Percentiles rank a stretch among this genome's conserved stretches.
Conservation (phyloP, 2,113 vertebrate genomes). For the Otus sunia region DNA sequence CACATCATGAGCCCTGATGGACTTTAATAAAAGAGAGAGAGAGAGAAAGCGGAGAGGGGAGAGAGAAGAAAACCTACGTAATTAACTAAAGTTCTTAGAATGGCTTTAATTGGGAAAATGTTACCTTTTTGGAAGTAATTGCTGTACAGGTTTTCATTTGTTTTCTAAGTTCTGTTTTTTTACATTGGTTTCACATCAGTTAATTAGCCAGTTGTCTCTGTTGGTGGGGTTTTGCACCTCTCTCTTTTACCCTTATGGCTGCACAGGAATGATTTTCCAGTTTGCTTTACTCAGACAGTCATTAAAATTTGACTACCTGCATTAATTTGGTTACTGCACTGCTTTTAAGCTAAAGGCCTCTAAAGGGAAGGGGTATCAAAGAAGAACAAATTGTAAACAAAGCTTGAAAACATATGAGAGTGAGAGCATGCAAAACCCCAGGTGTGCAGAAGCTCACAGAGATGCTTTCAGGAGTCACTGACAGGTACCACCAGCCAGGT, state of each 20-base stretch:
- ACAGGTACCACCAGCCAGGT: neutral
- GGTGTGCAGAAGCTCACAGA: neutral
- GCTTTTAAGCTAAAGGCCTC: conserved; percentile 13
- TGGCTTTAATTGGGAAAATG: conserved; percentile 64
- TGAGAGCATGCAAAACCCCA: neutral
- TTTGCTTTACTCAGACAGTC: conserved; percentile 16
- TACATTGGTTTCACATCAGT: conserved; percentile 22
- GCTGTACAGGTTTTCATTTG: conserved; percentile 34
- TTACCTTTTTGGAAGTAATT: conserved; percentile 67
- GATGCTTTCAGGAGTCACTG: neutral
- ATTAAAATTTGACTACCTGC: conserved; percentile 55
- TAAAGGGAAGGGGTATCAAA: neutral
- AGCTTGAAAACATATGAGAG: neutral
- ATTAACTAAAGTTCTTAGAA: conserved; percentile 65
- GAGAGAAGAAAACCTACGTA: conserved; percentile 42
- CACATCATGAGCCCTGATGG: conserved; percentile 71
- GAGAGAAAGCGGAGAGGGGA: neutral
- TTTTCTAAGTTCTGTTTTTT: conserved; percentile 31
- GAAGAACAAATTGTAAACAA: neutral
- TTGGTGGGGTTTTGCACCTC: conserved; percentile 4
- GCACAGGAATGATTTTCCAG: conserved; percentile 36
- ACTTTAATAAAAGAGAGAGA: conserved; percentile 65
- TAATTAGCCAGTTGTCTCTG: conserved; percentile 67
- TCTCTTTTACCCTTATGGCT: conserved; percentile 38
- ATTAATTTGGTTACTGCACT: conserved; percentile 14